A percentile compares a stretch with the other conserved stretches of the same genome.
Evolutionary conservation across 2,888 invertebrate species (phyloP).

Genomic region (Drosophila pseudotakahashii): DNA sequence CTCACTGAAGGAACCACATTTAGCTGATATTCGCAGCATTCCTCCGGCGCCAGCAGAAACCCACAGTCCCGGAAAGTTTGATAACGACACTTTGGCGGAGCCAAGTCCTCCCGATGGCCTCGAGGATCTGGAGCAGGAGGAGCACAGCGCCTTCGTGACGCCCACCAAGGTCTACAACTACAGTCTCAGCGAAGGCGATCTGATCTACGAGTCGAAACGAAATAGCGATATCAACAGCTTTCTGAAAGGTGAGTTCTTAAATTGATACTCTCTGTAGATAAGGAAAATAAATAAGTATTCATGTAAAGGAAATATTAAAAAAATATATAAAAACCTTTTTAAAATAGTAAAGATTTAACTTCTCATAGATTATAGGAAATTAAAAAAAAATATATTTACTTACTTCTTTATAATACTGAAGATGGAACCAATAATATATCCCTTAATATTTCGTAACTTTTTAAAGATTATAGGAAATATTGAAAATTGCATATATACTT

Average conservation of each 20-base stretch:
- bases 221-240: constrained; percentile 64
- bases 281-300: too few species aligned
- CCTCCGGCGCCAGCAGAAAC: constrained; percentile 2
- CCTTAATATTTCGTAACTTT: too few species aligned
- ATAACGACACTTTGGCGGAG: constrained; percentile 68
- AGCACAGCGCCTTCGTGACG: constrained; percentile 85
- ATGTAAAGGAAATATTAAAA: too few species aligned
- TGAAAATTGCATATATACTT: too few species aligned
- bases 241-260: constrained; percentile 56
- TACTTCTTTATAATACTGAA: too few species aligned
- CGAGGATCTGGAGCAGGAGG: constrained; percentile 71
- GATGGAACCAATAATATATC: too few species aligned
- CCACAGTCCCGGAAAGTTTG: constrained; percentile 22
- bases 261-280: too few species aligned
- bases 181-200: constrained; percentile 86
- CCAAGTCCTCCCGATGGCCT: constrained; percentile 52
- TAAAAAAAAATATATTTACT: too few species aligned
- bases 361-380: too few species aligned
- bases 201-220: constrained; percentile 85
- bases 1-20: not conserved
- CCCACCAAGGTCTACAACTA: constrained; percentile 86
- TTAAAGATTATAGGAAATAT: too few species aligned
- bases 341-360: too few species aligned
- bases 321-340: too few species aligned
- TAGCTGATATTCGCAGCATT: not conserved